Evolutionary conservation across 2,797 vertebrate species (phyloP), one percentile per base, ranked within the genome.

Genomic region (Telmatherina bonti): DNA sequence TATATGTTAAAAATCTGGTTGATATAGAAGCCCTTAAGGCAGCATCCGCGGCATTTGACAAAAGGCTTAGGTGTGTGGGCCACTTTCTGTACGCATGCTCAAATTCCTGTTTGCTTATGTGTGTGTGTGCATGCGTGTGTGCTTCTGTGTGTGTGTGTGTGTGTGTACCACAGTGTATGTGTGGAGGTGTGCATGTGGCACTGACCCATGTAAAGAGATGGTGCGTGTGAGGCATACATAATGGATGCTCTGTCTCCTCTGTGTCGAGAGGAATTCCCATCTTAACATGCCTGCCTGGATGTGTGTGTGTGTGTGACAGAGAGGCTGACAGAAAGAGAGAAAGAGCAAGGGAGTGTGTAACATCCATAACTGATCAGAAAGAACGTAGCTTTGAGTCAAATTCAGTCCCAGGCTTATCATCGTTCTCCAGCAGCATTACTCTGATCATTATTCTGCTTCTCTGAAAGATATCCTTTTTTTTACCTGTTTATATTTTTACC

Each of bases 191-290:
- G 62, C 33, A 36, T 85, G 77, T 84, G 71, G 76, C 78, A 62
- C 81, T 92, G 90, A 91, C 92, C 91, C 85, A 77, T 89, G 88
- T 90, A 90, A 89, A 91, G 89, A 82, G 82, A 81, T 36, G 26
- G 70, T 76, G 79, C 82, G 79, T 79, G 80, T 69, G 80, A 75
- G 76, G 73, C 89, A 92, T 92, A 79, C 85, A 90, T 93, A 91
- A 92, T 92, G 79, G 79, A 92, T 90, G 89, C 78, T 62, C 60
- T 83, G 74, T 80, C 81, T 85, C 75, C 81, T 63, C 22, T 68
- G 68, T 36, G 65, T 85, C 27, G n/a, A 45, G 68, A 91, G 88
- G 85, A 87, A 90, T 87, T 83, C 81, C 82, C 81, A 80, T 74
- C 59, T 79, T 85, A 85, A 87, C 83, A 85, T 78, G 78, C 70